Base-by-base conservation (phyloP, 2,888 invertebrate genomes). In the Myathropa florea region DNA sequence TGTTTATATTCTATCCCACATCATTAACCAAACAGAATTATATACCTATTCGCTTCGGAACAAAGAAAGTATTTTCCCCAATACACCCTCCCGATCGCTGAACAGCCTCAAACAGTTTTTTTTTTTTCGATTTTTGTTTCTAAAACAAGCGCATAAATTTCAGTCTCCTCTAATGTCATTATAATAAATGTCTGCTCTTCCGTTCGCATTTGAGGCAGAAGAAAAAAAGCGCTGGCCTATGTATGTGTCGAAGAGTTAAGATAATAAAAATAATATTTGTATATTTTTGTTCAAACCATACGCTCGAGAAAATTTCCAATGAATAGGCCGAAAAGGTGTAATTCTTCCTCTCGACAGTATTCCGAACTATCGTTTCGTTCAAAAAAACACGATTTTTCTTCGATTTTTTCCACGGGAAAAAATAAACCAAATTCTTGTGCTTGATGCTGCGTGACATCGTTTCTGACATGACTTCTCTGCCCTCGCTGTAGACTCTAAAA, bases 151-250 rank as follows among this genome's bases (percentile, higher is more conserved):
- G 23, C 64, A 77, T 77, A 63, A 77, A 77, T 77, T 77, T 21
- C 21, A 36, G 68, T 55, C 57, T 21, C 12, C 21, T 26, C 70
- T 78, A 78, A 78, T 71, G 70, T 39, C 70, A 53, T 63, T 78
- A 64, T 71, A 78, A 71, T 78, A 78, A 64, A 78, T 59, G 78
- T 64, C 70, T 68, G 12, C 55, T 64, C 68, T 63, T 70, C 63
- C 70, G 63, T 57, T 78, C 36, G 6, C 26, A 39, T 39, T 28
- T n/a, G n/a, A 68, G 46, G 7, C 18, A 18, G 46, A 18, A 7
- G 7, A 46, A 18, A 39, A 39, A 39, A 39, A 46, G 9, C 33
- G 33, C 10, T 33, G 6, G 33, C n/a, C 7, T 67, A 30, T 64
- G 24, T 30, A 63, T 55, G 63, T 63, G 26, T 57, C 23, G 33